phyloP scores from a whole-genome alignment of 1,140 invertebrate species.

The Whitmania pigra region DNA sequence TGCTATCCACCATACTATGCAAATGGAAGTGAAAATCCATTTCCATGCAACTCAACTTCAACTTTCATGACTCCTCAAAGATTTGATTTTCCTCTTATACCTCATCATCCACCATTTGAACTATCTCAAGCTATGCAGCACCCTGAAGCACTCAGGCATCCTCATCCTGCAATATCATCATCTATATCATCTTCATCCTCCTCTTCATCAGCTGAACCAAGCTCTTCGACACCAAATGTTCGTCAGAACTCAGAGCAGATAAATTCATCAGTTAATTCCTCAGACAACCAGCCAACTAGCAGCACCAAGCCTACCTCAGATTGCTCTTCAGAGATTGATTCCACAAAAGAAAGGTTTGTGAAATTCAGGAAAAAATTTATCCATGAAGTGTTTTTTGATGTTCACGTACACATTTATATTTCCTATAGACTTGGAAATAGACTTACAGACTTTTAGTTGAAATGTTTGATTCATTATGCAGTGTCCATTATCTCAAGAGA shows the following conservation, averaged over 20 bases:
- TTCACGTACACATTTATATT: no score
- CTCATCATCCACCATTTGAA: not conserved
- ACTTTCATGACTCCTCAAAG: constrained; percentile 1
- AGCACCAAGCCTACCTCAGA: not conserved
- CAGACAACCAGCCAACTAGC: not conserved
- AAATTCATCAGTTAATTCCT: not conserved
- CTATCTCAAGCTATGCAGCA: not conserved
- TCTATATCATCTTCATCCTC: not conserved
- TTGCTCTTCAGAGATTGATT: no score
- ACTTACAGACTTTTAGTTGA: no score
- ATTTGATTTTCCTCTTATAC: not conserved
- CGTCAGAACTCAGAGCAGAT: not conserved
- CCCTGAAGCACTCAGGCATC: not conserved
- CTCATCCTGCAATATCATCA: not conserved
- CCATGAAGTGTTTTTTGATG: no score
- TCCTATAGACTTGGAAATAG: no score
- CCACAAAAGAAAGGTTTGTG: no score
- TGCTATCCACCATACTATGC: constrained; percentile 11
- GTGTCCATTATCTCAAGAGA: no score
- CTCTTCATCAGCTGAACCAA: not conserved
- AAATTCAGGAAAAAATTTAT: no score
- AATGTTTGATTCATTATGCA: no score
- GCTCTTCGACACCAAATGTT: not conserved
- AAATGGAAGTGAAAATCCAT: not conserved
- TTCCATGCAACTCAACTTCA: not conserved